Percentiles rank a stretch among this genome's conserved stretches.
Evolutionary conservation across 2,888 invertebrate species (phyloP).

Genomic region (Troilus luridus): DNA sequence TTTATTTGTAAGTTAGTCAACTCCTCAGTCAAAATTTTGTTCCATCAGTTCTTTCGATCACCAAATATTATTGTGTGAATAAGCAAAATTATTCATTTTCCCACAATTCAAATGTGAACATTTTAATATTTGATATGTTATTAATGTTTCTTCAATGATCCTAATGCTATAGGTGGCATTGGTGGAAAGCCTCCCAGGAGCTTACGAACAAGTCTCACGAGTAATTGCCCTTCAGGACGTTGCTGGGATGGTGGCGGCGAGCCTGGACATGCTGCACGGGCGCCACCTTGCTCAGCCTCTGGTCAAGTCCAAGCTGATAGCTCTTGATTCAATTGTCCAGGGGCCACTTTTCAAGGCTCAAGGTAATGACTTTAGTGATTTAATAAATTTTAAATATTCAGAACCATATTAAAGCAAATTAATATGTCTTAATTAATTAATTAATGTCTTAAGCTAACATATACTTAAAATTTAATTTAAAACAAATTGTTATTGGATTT

Average conservation of each 20-base stretch:
- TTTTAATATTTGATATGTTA: neutral
- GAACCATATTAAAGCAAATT: no score
- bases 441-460: neutral
- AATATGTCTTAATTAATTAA: no score
- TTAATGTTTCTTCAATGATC: neutral
- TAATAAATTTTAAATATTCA: no score
- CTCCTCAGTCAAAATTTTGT: neutral
- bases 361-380: neutral
- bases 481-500: neutral
- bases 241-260: conserved; percentile 83
- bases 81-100: no score
- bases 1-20: no score
- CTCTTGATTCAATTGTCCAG: conserved; percentile 85
- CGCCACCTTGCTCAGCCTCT: conserved; percentile 79
- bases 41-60: neutral
- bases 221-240: conserved; percentile 81
- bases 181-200: conserved; percentile 85
- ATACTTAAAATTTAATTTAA: neutral
- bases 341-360: conserved; percentile 75
- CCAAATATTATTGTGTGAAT: no score
- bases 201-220: conserved; percentile 82
- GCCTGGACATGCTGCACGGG: conserved; percentile 80
- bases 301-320: conserved; percentile 85
- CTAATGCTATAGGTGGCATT: conserved; percentile 78
- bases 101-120: no score